Evolutionary conservation across 1,140 invertebrate species (phyloP), one percentile per base, ranked within the genome.

Genomic region (Temnothorax nylanderi): DNA sequence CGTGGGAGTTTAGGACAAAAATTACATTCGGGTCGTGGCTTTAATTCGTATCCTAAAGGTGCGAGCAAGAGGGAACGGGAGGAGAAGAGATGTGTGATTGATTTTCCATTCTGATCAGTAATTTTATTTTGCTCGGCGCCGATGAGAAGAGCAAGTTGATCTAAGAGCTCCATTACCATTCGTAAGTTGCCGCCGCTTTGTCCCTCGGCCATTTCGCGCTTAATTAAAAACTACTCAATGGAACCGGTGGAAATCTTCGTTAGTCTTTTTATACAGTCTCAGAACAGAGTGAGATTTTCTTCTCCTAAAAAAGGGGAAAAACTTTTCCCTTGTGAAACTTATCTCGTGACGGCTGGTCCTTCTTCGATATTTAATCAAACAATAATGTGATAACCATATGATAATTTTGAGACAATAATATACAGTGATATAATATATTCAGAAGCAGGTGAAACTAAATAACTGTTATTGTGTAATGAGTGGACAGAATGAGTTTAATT

Each of bases 161-260:
- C 80, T 60, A 74, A 47, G 54, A 37, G 69, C 32, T 84, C 32
- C 80, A 84, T 84, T 82, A 82, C 13, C 18, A 26, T 58, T 81
- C 64, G 64, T 51, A 44, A n/a, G 18, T 37, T 56, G 34, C 18
- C 21, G 75, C 41, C 69, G 69, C 65, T 81, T 74, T 75, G 69
- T 84, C 65, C 58, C 65, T 34, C 47, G 65, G 44, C 32, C 32
- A 74, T 62, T 84, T 84, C 69, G 54, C 56, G 56, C 51, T 84
- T 84, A 84, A 84, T 84, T 84, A 84, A 84, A 74, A 84, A 74
- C 80, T 56, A 60, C 80, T 84, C 41, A 56, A 13, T 44, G 80
- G 7, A 60, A 58, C 41, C 41, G 41, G 11, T n/a, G 37, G 26
- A 18, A 7, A 58, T 32, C 58, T 67, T 74, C 80, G 32, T 84